Base-by-base conservation (phyloP, 2,113 vertebrate genomes). In the Sander vitreus region DNA sequence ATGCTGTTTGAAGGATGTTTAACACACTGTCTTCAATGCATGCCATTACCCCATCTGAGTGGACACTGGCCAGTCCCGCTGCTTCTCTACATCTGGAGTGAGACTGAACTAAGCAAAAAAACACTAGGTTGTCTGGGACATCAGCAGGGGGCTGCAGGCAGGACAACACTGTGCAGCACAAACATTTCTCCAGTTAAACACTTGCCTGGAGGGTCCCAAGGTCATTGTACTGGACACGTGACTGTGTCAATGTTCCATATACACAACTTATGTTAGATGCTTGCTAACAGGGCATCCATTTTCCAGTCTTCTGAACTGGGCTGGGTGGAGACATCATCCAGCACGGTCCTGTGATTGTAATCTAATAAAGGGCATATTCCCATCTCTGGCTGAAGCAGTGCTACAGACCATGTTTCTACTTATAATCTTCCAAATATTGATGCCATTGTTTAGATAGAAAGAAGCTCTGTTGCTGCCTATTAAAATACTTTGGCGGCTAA, bases 41-140 rank as follows among this genome's bases (percentile, higher is more conserved):
- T 51, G 21, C 45, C 30, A 59, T 58, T 66, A 48, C 11, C 62
- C 36, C 51, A 18, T 62, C 30, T n/a, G 54, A 64, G 30, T 15
- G 43, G 55, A 82, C 65, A 33, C 30, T 33, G 47, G 53, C 39
- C 67, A 69, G 25, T 55, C 75, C 75, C 76, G 77, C 81, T 84
- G 76, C 43, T 90, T 30, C 68, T 83, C 65, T 58, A 85, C 83
- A 77, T 87, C 81, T 85, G 67, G 85, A 77, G 51, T 58, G 76
- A 83, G 80, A 77, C 60, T 47, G 59, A 54, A 50, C 58, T 50
- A 36, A 80, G 76, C 69, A 83, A 63, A 36, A 36, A 63, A 57
- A 48, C 76, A 53, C 69, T 65, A 47, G 54, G 81, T 15, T 69
- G 83, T 81, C 75, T 75, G 55, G 69, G 68, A 85, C 59, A 87